These are phyloP conservation scores for Patiria pectinifera DNA, from an alignment of 53 echinoderm and acorn worm species.

Conservation along the genomic window DNA sequence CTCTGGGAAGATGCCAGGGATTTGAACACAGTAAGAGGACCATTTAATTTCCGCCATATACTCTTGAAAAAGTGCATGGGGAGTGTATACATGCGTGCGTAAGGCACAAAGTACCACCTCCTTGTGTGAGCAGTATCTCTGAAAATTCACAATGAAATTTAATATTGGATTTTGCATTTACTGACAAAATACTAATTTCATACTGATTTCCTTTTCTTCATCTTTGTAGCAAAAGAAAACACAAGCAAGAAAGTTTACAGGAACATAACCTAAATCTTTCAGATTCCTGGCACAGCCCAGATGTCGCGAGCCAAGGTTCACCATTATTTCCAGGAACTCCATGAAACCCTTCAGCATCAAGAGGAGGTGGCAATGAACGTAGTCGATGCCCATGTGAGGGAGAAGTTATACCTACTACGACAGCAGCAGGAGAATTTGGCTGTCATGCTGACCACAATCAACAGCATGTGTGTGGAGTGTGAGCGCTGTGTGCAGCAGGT, in stretches of 20 bases:
- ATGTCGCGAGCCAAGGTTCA: slow-evolving; percentile 85
- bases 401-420: slow-evolving; percentile 82
- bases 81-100: no score
- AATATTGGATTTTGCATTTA: no score
- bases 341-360: slow-evolving; percentile 87
- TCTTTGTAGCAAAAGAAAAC: no score
- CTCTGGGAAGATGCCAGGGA: no score
- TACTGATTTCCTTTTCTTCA: neutral
- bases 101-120: neutral
- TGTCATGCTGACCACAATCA: slow-evolving; percentile 73
- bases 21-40: no score
- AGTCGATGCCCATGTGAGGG: slow-evolving; percentile 86
- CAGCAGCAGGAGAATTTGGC: slow-evolving; percentile 91
- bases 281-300: slow-evolving; percentile 95
- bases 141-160: no score
- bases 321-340: slow-evolving; percentile 85
- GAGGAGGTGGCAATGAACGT: slow-evolving; percentile 93
- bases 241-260: no score
- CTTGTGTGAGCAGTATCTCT: no score
- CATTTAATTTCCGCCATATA: no score
- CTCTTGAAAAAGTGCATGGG: no score
- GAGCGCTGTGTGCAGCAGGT: slow-evolving; percentile 85
- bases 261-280: neutral
- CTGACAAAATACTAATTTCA: neutral
- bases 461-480: slow-evolving; percentile 87